phyloP scores from a whole-genome alignment of 2,888 invertebrate species.

The Cheilosia variabilis region DNA sequence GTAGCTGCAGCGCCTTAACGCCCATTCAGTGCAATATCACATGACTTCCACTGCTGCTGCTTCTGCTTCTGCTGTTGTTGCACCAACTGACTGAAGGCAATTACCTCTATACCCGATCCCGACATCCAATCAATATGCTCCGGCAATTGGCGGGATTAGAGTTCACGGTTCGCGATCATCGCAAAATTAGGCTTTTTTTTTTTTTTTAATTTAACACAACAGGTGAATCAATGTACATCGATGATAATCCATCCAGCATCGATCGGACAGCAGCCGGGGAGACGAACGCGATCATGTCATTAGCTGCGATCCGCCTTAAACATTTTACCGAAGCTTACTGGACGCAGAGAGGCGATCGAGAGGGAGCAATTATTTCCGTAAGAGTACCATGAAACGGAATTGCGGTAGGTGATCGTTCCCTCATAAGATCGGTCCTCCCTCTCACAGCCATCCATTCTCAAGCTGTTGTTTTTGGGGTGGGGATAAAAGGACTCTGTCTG shows the following conservation, averaged over 20 bases:
- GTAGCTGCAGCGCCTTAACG: conserved; percentile 71
- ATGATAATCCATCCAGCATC: conserved; percentile 61
- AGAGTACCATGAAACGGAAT: conserved; percentile 68
- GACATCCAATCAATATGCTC: conserved; percentile 74
- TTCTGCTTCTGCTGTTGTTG: conserved; percentile 62
- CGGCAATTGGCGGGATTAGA: conserved; percentile 74
- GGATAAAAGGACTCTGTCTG: conserved; percentile 40
- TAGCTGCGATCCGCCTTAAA: conserved; percentile 71
- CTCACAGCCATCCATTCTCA: conserved; percentile 61
- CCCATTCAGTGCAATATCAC: conserved; percentile 74
- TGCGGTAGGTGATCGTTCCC: conserved; percentile 71
- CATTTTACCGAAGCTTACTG: conserved; percentile 59
- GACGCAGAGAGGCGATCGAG: conserved; percentile 12
- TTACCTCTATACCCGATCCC: conserved; percentile 66
- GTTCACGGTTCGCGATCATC: conserved; percentile 74
- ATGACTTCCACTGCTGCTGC: conserved; percentile 62
- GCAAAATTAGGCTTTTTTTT: conserved; percentile 72
- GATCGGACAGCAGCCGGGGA: conserved; percentile 6
- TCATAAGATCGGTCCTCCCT: conserved; percentile 66
- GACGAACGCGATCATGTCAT: conserved; percentile 70
- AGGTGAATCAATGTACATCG: conserved; percentile 71
- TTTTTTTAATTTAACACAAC: conserved; percentile 70
- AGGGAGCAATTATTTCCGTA: conserved; percentile 72
- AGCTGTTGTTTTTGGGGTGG: conserved; percentile 24
- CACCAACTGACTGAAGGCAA: conserved; percentile 62